Base-by-base conservation (phyloP, 2,797 vertebrate species). In the Falco columbarius region DNA sequence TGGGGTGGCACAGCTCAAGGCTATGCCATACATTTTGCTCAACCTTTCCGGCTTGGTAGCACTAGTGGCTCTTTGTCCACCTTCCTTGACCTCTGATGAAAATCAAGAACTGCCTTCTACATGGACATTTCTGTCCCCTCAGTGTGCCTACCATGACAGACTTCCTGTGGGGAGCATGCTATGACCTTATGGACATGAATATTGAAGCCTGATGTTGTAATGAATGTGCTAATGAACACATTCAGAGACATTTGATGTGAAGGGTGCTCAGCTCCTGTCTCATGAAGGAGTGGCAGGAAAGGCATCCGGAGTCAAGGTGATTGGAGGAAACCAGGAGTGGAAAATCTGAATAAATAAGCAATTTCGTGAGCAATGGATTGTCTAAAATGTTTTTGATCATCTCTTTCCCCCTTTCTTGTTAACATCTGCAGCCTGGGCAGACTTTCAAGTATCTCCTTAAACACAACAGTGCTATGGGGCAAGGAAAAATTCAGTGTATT, bases 141-240 rank as follows among this genome's bases (percentile, higher is more conserved):
- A 29, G 8, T 26, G 30, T 10, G 14, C 58, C 42, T 81, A 61
- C 32, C 51, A 15, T 70, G 46, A 51, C 42, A 68, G 72, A 59
- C 6, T 56, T 63, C 27, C 61, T 44, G 23, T 55, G 14, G 24
- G 30, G 42, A 71, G 24, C 26, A 19, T 18, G 4, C 56, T 32
- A 36, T 17, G 14, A 58, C 49, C 29, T 68, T 27, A 29, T 54
- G 18, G 68, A 38, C 32, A 6, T 16, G 40, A 34, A 9, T 17
- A 76, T 61, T 66, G 55, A 34, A 51, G 22, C 13, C 10, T 10
- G 14, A 20, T 58, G 30, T 40, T 65, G 30, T 76, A 38, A 63
- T 0, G 0, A 83, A 29, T 1, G 6, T 13, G 3, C 22, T 66
- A 63, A 40, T 38, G 47, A 61, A 24, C 0, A 0, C 8, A 9